phyloP scores from a whole-genome alignment of 2,888 invertebrate genomes.

The Tigriopus californicus region DNA sequence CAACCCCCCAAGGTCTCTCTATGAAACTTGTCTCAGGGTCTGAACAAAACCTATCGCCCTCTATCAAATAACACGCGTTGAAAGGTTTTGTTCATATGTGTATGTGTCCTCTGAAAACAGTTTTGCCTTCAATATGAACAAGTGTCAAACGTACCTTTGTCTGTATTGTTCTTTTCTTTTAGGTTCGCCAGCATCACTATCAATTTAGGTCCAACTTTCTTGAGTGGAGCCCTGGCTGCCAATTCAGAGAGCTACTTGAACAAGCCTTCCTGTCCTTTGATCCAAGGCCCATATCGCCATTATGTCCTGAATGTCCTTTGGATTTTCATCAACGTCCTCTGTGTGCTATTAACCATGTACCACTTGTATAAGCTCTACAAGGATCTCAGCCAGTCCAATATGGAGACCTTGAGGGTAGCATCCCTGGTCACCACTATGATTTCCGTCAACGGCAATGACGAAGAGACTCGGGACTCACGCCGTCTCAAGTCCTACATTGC shows the following conservation, averaged over 20 bases:
- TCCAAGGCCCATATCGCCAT: constrained; percentile 68
- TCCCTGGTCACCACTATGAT: constrained; percentile 56
- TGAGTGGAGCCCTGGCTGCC: constrained; percentile 61
- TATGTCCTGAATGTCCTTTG: constrained; percentile 75
- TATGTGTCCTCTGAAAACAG: no score
- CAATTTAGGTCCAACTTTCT: constrained; percentile 69
- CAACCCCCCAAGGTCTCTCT: no score
- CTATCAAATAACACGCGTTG: no score
- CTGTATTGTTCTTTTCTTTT: not conserved
- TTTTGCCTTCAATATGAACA: no score
- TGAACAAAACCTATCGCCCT: no score
- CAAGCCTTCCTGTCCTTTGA: constrained; percentile 56
- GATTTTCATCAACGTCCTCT: constrained; percentile 71
- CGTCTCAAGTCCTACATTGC: constrained; percentile 55
- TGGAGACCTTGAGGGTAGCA: constrained; percentile 61
- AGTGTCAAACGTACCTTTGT: no score
- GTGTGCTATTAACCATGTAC: constrained; percentile 59
- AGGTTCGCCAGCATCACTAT: constrained; percentile 65
- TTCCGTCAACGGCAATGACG: constrained; percentile 34
- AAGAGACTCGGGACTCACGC: constrained; percentile 36
- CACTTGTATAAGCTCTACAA: constrained; percentile 57
- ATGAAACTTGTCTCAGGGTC: no score
- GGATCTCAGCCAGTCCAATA: constrained; percentile 61
- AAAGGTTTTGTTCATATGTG: no score
- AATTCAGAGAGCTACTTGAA: constrained; percentile 34